These are phyloP conservation scores for Eidolon dupreanum DNA, from an alignment of 2,797 vertebrate genomes.

Conservation along the genomic window DNA sequence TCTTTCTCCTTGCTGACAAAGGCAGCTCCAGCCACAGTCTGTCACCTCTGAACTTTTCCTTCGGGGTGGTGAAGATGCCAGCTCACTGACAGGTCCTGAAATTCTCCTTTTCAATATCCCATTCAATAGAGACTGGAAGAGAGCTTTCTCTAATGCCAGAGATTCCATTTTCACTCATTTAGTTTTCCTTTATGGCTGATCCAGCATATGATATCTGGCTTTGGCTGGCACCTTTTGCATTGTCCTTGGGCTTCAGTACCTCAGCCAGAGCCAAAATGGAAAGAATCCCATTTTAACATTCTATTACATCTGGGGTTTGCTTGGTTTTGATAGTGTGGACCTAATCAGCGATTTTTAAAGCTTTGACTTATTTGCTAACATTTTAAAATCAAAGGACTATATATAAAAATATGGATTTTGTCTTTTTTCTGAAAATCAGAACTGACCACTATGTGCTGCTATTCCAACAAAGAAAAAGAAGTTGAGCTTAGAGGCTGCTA, in stretches of 20 bases:
- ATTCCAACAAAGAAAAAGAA: not conserved
- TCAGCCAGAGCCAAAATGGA: not conserved
- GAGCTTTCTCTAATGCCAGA: not conserved
- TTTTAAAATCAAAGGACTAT: not conserved
- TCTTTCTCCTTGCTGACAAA: not conserved
- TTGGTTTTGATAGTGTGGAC: not conserved
- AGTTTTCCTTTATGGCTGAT: not conserved
- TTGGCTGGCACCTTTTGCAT: not conserved
- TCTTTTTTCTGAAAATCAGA: not conserved
- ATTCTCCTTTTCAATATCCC: not conserved
- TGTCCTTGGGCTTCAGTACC: not conserved
- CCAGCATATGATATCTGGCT: not conserved
- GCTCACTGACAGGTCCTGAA: not conserved
- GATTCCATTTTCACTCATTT: not conserved
- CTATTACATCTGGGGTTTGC: not conserved
- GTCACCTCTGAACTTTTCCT: not conserved
- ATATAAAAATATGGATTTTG: not conserved
- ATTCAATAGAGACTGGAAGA: not conserved
- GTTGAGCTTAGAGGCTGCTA: not conserved
- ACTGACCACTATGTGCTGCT: not conserved
- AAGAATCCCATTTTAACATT: not conserved
- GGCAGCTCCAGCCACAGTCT: not conserved
- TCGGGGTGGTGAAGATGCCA: not conserved
- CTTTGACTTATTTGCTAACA: not conserved
- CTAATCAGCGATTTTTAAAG: not conserved